phyloP scores from a whole-genome alignment of 2,797 vertebrate genomes.

The Tiaroga cobitis region DNA sequence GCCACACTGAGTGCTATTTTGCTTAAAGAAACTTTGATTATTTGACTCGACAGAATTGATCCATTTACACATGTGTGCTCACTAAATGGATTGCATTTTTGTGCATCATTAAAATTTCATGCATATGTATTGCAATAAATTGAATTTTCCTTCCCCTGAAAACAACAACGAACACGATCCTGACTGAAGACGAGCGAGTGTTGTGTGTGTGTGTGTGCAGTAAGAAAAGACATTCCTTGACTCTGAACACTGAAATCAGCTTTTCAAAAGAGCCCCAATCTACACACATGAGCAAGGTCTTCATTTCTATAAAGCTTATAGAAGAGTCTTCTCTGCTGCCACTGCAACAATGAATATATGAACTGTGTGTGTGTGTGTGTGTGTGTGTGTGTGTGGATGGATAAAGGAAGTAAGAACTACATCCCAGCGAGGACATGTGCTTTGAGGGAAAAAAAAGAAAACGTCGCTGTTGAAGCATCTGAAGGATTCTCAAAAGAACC shows the following conservation, averaged over 20 bases:
- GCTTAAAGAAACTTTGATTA: background rate
- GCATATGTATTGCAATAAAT: background rate
- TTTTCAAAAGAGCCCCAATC: background rate
- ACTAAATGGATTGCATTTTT: background rate
- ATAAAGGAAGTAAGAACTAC: background rate
- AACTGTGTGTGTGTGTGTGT: background rate
- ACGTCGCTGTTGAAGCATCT: too few species aligned
- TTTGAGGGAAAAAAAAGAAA: too few species aligned
- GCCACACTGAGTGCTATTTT: background rate
- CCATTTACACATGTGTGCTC: background rate
- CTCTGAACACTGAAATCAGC: background rate
- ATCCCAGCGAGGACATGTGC: background rate
- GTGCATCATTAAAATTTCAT: background rate
- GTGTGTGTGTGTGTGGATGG: background rate
- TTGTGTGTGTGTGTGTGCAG: background rate
- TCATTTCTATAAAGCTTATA: background rate
- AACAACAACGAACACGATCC: background rate
- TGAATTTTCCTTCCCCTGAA: background rate
- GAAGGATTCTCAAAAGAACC: too few species aligned
- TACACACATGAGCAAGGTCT: background rate
- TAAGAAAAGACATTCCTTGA: background rate
- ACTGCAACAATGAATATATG: background rate
- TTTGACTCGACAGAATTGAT: too few species aligned
- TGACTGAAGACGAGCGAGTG: background rate
- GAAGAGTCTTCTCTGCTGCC: background rate